These are phyloP conservation scores for Arrhopalites spinosus DNA, from an alignment of 2,888 invertebrate species.

Conservation along the genomic window DNA sequence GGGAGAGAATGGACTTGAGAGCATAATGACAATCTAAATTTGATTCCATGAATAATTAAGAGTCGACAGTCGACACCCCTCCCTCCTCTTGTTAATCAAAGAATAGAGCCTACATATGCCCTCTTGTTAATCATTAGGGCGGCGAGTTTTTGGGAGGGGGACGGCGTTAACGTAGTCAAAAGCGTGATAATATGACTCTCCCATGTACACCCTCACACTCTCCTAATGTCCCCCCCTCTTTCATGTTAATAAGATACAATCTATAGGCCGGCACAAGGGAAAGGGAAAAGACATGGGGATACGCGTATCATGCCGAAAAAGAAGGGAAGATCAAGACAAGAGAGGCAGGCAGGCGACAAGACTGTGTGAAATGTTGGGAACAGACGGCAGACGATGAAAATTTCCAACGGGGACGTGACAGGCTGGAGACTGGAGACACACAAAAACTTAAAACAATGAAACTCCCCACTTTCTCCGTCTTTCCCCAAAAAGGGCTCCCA, in stretches of 20 bases:
- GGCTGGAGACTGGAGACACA: not conserved
- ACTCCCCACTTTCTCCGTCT: too few species aligned
- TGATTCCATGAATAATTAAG: too few species aligned
- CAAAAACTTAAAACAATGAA: not conserved
- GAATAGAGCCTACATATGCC: constrained; percentile 7
- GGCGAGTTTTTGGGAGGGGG: not conserved
- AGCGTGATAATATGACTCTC: constrained; percentile 15
- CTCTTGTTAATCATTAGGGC: constrained; percentile 13
- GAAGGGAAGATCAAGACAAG: not conserved
- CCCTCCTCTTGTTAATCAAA: too few species aligned
- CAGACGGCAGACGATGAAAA: constrained; percentile 25
- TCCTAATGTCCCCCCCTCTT: not conserved
- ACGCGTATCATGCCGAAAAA: not conserved
- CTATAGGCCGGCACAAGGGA: not conserved
- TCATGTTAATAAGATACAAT: constrained; percentile 16
- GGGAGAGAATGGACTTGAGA: constrained; percentile 3
- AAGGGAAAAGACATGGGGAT: too few species aligned
- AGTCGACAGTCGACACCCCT: too few species aligned
- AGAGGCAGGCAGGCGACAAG: not conserved
- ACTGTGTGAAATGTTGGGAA: not conserved
- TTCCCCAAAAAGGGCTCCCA: too few species aligned
- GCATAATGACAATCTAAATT: not conserved
- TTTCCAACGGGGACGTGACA: constrained; percentile 22
- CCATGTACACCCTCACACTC: not conserved
- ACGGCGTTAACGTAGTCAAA: constrained; percentile 15